Percentiles rank a stretch among this genome's conserved stretches.
phyloP scores from a whole-genome alignment of 2,113 vertebrate species.

The Progne subis region DNA sequence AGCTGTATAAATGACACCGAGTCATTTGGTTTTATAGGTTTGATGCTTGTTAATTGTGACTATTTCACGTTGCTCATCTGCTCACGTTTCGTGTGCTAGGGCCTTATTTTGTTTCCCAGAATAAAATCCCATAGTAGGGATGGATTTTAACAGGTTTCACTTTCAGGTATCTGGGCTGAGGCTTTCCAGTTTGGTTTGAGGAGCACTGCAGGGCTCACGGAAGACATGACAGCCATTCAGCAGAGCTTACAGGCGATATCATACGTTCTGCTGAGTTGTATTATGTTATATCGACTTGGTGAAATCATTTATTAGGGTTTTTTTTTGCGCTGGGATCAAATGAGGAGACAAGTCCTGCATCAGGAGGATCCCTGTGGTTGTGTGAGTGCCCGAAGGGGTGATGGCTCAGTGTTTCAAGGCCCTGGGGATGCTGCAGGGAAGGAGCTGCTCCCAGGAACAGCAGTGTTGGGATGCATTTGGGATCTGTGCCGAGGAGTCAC shows the following conservation, averaged over 20 bases:
- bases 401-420: not conserved
- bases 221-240: fast-evolving
- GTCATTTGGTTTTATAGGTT: not conserved
- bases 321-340: not conserved
- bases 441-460: not conserved
- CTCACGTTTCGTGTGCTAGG: fast-evolving
- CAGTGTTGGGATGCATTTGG: not conserved
- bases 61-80: not conserved
- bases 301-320: not conserved
- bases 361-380: not conserved
- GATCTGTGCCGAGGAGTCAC: not conserved
- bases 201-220: not conserved
- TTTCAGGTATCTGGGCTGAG: not conserved
- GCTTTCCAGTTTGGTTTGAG: not conserved
- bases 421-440: not conserved
- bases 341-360: not conserved
- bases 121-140: not conserved
- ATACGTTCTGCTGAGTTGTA: fast-evolving
- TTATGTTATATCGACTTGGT: not conserved
- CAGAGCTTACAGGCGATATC: not conserved
- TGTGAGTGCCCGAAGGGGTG: not conserved
- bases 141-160: not conserved
- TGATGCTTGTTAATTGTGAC: not conserved
- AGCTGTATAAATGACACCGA: fast-evolving
- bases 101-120: not conserved